Conservation (phyloP, 2,888 invertebrate species). For the Scaptomyza reducta region DNA sequence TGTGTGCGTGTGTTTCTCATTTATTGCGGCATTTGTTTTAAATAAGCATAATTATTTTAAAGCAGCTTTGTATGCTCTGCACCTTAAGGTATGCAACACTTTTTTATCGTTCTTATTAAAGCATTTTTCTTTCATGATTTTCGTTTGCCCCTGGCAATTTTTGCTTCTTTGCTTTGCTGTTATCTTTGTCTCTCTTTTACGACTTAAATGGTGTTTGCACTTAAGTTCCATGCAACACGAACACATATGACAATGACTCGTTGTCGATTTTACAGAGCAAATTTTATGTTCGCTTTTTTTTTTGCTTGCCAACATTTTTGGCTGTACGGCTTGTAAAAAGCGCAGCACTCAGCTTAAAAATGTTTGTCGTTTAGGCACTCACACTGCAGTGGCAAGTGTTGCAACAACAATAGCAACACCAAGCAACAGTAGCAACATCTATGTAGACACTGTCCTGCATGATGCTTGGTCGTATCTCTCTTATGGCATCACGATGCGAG, state of each 20-base stretch:
- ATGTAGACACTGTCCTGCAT: conserved; percentile 41
- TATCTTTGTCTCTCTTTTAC: conserved; percentile 10
- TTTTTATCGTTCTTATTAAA: conserved; percentile 1
- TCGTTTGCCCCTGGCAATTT: background rate
- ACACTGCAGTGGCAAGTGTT: conserved; percentile 23
- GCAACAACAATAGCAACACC: background rate
- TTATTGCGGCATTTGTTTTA: conserved; percentile 24
- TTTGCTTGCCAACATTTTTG: conserved; percentile 3
- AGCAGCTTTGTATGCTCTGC: background rate
- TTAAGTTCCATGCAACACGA: conserved; percentile 25
- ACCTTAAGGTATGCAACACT: conserved; percentile 24
- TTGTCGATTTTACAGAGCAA: conserved; percentile 39
- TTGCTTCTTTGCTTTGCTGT: background rate
- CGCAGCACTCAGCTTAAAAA: conserved; percentile 67
- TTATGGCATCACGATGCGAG: conserved; percentile 41
- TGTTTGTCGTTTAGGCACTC: conserved; percentile 66
- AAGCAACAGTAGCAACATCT: conserved; percentile 6
- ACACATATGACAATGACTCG: conserved; percentile 67
- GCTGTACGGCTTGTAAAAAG: conserved; percentile 37
- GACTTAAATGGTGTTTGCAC: conserved; percentile 66
- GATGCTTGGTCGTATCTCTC: conserved; percentile 38
- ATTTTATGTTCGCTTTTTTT: conserved; percentile 6
- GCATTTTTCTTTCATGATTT: background rate
- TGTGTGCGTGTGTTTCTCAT: conserved; percentile 18
- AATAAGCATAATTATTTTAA: conserved; percentile 19